A percentile compares a stretch with the other conserved stretches of the same genome.
Conservation (phyloP, 2,888 invertebrate genomes). For the Himalopsyche anomala region DNA sequence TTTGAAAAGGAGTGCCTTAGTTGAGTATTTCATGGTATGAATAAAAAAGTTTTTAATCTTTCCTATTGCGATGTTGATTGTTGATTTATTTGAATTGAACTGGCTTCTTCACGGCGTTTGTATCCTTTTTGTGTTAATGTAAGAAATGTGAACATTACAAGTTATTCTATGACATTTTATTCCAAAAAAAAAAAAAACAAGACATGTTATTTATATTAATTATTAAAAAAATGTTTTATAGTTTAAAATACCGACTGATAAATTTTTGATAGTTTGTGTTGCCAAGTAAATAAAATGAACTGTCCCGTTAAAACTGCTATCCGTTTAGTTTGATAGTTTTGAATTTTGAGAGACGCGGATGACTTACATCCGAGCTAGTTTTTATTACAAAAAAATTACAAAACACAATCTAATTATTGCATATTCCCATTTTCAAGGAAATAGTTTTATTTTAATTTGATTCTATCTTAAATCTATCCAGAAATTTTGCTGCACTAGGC, state of each 20-base stretch:
- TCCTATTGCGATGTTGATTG: not conserved
- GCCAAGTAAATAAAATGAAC: not conserved
- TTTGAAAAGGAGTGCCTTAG: constrained; percentile 47
- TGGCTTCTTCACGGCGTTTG: not conserved
- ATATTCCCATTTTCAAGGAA: not conserved
- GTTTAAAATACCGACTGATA: constrained; percentile 13
- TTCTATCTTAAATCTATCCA: not conserved
- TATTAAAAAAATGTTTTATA: constrained; percentile 14
- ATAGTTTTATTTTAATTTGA: not conserved
- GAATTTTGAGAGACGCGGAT: not conserved
- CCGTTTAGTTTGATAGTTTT: too few species aligned
- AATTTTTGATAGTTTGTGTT: constrained; percentile 16
- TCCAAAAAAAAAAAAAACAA: constrained; percentile 16
- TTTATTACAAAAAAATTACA: too few species aligned
- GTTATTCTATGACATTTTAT: constrained; percentile 34
- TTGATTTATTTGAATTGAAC: not conserved
- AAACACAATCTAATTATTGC: too few species aligned
- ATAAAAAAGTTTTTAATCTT: not conserved
- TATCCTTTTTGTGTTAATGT: constrained; percentile 9
- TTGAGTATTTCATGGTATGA: constrained; percentile 16
- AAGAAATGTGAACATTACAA: constrained; percentile 26
- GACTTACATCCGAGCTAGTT: not conserved
- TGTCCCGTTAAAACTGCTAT: too few species aligned
- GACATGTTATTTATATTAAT: constrained; percentile 28
- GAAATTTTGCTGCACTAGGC: not conserved